Percentiles rank a stretch among this genome's conserved stretches.
These are phyloP conservation scores for Electrophaes corylata DNA, from an alignment of 2,888 invertebrate species.

Conservation along the genomic window DNA sequence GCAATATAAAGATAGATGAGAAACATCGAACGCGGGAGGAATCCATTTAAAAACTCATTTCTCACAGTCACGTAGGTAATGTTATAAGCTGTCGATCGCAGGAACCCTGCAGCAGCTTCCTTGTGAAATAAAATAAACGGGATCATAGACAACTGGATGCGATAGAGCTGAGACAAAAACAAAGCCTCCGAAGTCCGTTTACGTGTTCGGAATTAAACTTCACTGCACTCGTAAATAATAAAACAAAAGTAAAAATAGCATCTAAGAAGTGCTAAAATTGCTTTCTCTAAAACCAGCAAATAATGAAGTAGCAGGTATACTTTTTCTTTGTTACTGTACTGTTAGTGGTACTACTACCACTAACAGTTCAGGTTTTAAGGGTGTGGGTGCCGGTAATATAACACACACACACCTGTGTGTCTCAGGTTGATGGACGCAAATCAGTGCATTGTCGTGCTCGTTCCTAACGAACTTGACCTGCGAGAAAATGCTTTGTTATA, in stretches of 20 bases:
- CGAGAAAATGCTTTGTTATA: too few species aligned
- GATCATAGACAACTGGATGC: conserved; percentile 22
- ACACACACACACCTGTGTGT: too few species aligned
- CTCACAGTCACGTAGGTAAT: conserved; percentile 63
- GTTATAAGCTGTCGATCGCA: conserved; percentile 64
- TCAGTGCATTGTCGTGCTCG: too few species aligned
- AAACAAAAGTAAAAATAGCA: not conserved
- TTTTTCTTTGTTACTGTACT: too few species aligned
- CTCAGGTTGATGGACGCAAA: too few species aligned
- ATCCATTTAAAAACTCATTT: conserved; percentile 76
- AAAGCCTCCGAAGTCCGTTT: conserved; percentile 14
- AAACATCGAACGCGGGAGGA: conserved; percentile 51
- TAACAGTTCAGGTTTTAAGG: too few species aligned
- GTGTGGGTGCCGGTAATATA: too few species aligned
- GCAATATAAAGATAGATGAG: conserved; percentile 26
- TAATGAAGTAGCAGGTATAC: too few species aligned
- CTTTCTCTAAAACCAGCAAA: too few species aligned
- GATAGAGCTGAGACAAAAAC: conserved; percentile 13
- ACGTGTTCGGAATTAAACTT: conserved; percentile 20
- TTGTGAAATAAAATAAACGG: conserved; percentile 31
- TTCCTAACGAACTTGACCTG: too few species aligned
- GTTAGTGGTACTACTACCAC: too few species aligned
- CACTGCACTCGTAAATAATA: not conserved
- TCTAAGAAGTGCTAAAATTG: not conserved
- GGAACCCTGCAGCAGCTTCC: conserved; percentile 23